Evolutionary conservation across 2,113 vertebrate genomes (phyloP).

Genomic region (Phalacrocorax pelagicus): DNA sequence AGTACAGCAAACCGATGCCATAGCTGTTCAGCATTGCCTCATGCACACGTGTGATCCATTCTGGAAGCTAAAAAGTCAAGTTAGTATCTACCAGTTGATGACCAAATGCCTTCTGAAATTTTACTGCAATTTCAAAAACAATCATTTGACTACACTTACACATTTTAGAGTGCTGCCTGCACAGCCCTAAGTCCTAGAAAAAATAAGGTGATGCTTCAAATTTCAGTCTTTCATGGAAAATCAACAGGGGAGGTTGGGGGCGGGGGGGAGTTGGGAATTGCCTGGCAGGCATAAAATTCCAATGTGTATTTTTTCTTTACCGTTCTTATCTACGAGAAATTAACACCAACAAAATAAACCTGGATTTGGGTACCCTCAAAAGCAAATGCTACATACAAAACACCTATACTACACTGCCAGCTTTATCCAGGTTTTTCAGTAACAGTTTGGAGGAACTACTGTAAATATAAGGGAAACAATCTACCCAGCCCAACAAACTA

Average conservation of each 20-base stretch:
- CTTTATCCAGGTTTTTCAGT: neutral
- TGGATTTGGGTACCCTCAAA: neutral
- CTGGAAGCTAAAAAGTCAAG: no score
- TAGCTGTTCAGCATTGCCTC: no score
- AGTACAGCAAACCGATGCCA: no score
- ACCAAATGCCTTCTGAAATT: no score
- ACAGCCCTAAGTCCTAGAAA: neutral
- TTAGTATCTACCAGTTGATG: no score
- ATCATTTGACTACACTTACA: rapidly evolving
- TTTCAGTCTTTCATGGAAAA: no score
- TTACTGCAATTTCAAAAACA: neutral
- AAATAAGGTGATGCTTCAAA: neutral
- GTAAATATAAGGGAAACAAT: neutral
- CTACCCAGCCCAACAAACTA: neutral
- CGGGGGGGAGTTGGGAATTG: no score
- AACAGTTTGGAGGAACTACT: neutral
- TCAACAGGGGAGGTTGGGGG: no score
- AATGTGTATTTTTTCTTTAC: no score
- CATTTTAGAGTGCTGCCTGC: neutral
- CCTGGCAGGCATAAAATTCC: no score
- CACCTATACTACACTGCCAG: neutral
- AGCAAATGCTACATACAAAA: neutral
- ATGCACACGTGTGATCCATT: no score
- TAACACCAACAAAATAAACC: neutral
- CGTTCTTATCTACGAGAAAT: neutral